Evolutionary conservation across 2,888 invertebrate species (phyloP).

Genomic region (Proisotoma minuta): DNA sequence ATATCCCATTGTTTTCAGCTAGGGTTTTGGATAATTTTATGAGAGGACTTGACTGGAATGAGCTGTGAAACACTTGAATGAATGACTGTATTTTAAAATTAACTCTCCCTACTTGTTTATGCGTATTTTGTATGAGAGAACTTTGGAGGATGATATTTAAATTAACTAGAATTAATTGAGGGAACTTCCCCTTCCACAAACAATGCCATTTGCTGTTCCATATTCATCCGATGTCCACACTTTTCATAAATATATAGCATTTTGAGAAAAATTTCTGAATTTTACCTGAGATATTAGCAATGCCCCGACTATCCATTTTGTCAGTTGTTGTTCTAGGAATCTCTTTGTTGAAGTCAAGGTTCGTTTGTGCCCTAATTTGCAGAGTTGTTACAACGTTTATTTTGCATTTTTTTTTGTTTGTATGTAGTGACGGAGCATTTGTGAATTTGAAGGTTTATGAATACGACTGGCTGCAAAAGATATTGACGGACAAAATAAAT

Average conservation of each 20-base stretch:
- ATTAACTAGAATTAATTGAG: constrained; percentile 13
- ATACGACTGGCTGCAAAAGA: constrained; percentile 5
- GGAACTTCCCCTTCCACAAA: constrained; percentile 4
- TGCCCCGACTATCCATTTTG: no score
- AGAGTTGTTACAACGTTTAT: neutral
- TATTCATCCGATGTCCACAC: neutral
- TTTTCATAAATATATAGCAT: neutral
- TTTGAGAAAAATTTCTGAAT: neutral
- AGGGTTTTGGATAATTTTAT: no score
- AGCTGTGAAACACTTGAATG: constrained; percentile 1
- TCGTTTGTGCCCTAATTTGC: no score
- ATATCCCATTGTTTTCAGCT: no score
- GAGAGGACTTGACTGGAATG: no score
- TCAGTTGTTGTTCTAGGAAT: no score
- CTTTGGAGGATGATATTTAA: constrained; percentile 9
- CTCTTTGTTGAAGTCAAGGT: no score
- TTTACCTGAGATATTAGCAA: neutral
- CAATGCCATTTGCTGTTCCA: neutral
- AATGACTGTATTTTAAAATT: no score
- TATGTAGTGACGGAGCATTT: neutral
- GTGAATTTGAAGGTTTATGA: constrained; percentile 12
- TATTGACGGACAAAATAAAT: neutral
- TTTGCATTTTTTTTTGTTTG: neutral
- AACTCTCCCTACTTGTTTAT: no score
- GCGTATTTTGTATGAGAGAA: no score